Base-by-base conservation (phyloP, 2,797 vertebrate genomes). In the Chrosomus eos region DNA sequence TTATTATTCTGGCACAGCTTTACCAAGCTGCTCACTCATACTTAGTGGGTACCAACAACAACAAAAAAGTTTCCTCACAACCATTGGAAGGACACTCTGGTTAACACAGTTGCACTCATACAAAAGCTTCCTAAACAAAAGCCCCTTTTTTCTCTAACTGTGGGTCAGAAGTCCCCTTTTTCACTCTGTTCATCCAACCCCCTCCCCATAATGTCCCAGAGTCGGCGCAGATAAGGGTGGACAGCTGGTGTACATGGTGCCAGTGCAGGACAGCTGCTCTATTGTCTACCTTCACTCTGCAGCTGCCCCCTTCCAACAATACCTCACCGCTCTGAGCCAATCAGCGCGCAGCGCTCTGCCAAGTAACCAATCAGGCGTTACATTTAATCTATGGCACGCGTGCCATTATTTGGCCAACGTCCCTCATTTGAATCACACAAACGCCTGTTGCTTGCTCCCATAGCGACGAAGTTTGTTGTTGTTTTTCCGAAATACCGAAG, bases 191-290 rank as follows among this genome's bases (percentile, higher is more conserved):
- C 95, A 94, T 95, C 95, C 93, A 95, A 94, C 95, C 94, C 89
- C 96, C 94, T 94, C 96, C 95, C 96, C 94, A 94, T 95, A 95
- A 95, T 95, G 95, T 96, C 96, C 94, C 92, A 95, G 92, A 94
- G 94, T 94, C 94, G 92, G 92, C 93, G 96, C 90, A 95, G 96
- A 97, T 97, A 96, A 96, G 96, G 95, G 95, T 96, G 96, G 98
- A 99, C 98, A 99, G 98, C 98, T 99, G 98, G 98, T 96, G 95
- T 97, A 96, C 97, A 98, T 96, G 96, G 96, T 96, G 96, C 97
- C 97, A 97, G 97, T 97, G 95, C 94, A 92, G 95, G 97, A 99
- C 98, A 99, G 98, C 98, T 99, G 98, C 98, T 97, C 97, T 94
- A 99, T 99, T 99, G 98, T 99, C 95, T 97, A 95, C 95, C 94